A percentile compares a stretch with the other conserved stretches of the same genome.
Conservation (phyloP, 2,797 vertebrate genomes). For the Apogon hyalosoma region DNA sequence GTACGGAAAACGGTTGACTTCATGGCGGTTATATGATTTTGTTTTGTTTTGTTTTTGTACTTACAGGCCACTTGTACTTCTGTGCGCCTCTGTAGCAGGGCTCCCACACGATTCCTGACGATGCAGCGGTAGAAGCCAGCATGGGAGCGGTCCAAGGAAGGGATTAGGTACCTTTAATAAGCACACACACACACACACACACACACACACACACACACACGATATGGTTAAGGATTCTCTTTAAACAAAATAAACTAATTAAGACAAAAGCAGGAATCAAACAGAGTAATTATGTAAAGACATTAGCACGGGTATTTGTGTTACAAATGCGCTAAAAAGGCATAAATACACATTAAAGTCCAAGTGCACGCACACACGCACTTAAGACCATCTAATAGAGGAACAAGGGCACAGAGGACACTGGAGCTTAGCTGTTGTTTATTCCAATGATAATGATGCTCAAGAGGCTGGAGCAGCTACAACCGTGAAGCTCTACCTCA, state of each 20-base stretch:
- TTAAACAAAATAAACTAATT: conserved; percentile 35
- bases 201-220: conserved; percentile 17
- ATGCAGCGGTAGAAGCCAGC: conserved; percentile 97
- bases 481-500: conserved; percentile 34
- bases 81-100: conserved; percentile 93
- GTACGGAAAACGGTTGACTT: too few species aligned
- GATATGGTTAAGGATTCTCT: conserved; percentile 16
- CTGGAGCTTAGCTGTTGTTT: conserved; percentile 74
- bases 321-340: conserved; percentile 24
- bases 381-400: conserved; percentile 63
- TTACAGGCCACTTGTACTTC: conserved; percentile 99
- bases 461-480: conserved; percentile 56
- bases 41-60: conserved; percentile 65
- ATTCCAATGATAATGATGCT: conserved; percentile 75
- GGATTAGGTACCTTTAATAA: conserved; percentile 92
- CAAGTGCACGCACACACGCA: conserved; percentile 18
- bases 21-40: too few species aligned
- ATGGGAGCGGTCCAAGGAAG: conserved; percentile 93
- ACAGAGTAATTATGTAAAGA: conserved; percentile 3
- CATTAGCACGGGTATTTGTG: conserved; percentile 6
- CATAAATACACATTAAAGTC: not conserved
- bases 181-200: conserved; percentile 46
- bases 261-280: conserved; percentile 37
- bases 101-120: conserved; percentile 95
- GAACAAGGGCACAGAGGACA: conserved; percentile 74